Conservation (phyloP, 2,113 vertebrate species). For the Poecile atricapillus region DNA sequence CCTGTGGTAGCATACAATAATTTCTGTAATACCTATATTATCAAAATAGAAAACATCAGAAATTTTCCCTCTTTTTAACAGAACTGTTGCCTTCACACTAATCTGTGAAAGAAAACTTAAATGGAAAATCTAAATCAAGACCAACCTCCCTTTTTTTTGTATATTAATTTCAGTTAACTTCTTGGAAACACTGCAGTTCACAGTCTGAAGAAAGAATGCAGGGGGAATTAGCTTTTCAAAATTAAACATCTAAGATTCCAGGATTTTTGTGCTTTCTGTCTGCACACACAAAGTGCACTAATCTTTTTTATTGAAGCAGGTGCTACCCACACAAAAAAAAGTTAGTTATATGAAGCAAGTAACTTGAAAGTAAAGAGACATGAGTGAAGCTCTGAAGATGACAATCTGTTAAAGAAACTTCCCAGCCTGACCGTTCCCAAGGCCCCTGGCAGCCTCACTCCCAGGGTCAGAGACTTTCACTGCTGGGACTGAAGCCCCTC, state of each 20-base stretch:
- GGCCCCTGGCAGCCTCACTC: accelerated
- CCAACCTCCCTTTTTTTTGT: background rate
- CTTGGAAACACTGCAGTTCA: background rate
- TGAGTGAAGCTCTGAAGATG: background rate
- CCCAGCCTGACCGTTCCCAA: accelerated
- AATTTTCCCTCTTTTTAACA: background rate
- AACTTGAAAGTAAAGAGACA: background rate
- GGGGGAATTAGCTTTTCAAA: background rate
- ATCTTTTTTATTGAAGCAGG: background rate
- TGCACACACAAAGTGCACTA: too few relatives aligned
- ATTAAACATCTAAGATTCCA: background rate
- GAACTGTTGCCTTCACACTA: background rate
- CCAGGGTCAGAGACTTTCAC: background rate
- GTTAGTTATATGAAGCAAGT: background rate
- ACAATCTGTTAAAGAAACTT: background rate
- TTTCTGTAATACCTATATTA: background rate
- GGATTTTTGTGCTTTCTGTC: background rate
- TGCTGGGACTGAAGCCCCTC: accelerated
- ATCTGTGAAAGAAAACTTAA: background rate
- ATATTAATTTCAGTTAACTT: background rate
- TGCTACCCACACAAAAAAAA: background rate
- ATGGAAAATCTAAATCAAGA: background rate
- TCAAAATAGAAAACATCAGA: background rate
- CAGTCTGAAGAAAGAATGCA: background rate
- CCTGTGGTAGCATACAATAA: accelerated